A percentile compares a stretch with the other conserved stretches of the same genome.
These are phyloP conservation scores for Amphipoea oculea DNA, from an alignment of 2,888 invertebrate species.

Conservation along the genomic window DNA sequence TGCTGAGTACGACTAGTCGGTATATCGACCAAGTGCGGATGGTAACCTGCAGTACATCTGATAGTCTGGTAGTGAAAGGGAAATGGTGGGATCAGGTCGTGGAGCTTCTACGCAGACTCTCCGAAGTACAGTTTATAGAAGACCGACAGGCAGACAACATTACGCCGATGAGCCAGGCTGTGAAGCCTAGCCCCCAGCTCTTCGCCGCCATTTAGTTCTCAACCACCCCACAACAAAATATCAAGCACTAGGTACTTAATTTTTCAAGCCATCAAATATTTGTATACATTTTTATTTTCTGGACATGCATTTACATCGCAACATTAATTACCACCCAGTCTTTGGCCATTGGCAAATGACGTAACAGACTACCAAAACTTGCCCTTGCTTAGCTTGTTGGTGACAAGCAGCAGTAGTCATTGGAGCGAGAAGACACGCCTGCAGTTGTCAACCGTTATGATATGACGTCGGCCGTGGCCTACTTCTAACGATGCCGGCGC, in stretches of 20 bases:
- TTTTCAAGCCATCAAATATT: neutral
- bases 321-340: neutral
- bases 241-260: too few species aligned
- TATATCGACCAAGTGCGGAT: too few species aligned
- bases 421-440: slow-evolving; percentile 27
- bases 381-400: neutral
- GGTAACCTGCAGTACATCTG: too few species aligned
- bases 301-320: neutral
- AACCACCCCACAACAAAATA: neutral
- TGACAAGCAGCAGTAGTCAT: slow-evolving; percentile 21
- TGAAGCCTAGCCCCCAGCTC: neutral
- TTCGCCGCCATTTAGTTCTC: neutral
- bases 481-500: neutral
- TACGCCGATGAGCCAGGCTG: neutral
- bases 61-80: too few species aligned
- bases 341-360: neutral
- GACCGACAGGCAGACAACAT: neutral
- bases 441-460: slow-evolving; percentile 42
- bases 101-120: too few species aligned
- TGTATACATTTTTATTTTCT: too few species aligned
- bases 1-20: too few species aligned
- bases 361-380: neutral
- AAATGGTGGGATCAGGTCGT: too few species aligned
- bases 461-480: slow-evolving; percentile 23
- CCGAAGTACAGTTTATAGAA: neutral